Evolutionary conservation across 2,113 vertebrate species (phyloP).

Genomic region (Zapornia atra): DNA sequence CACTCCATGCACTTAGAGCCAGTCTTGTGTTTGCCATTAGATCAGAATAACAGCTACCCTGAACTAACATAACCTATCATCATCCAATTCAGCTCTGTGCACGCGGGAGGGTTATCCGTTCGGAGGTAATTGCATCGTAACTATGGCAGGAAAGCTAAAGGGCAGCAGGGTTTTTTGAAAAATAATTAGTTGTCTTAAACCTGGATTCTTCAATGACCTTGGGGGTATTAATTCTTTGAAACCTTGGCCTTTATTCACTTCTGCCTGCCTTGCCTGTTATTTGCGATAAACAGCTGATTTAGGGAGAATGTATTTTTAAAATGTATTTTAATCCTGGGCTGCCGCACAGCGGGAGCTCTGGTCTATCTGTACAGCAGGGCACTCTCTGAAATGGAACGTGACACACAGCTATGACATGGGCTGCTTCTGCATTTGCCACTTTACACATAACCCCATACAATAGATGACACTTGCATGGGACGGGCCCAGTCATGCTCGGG

Average conservation of each 20-base stretch:
- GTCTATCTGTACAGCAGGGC: accelerated
- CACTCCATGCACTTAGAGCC: background rate
- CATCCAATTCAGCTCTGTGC: background rate
- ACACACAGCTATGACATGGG: background rate
- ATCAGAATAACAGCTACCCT: background rate
- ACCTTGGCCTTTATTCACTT: background rate
- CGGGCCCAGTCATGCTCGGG: background rate
- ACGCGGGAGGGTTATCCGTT: background rate
- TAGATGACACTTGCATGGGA: background rate
- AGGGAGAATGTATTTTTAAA: background rate
- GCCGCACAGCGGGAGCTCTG: accelerated
- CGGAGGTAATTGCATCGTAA: background rate
- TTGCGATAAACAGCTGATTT: background rate
- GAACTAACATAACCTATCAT: background rate
- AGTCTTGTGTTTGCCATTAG: background rate
- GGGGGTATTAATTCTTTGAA: background rate
- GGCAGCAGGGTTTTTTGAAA: background rate
- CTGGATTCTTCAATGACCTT: background rate
- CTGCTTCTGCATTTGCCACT: background rate
- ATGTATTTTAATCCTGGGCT: background rate
- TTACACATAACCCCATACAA: background rate
- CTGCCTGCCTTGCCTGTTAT: background rate
- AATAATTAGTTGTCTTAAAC: background rate
- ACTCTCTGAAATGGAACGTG: background rate
- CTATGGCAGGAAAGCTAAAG: background rate